Conservation (phyloP, 2,797 vertebrate genomes). For the Falco columbarius region DNA sequence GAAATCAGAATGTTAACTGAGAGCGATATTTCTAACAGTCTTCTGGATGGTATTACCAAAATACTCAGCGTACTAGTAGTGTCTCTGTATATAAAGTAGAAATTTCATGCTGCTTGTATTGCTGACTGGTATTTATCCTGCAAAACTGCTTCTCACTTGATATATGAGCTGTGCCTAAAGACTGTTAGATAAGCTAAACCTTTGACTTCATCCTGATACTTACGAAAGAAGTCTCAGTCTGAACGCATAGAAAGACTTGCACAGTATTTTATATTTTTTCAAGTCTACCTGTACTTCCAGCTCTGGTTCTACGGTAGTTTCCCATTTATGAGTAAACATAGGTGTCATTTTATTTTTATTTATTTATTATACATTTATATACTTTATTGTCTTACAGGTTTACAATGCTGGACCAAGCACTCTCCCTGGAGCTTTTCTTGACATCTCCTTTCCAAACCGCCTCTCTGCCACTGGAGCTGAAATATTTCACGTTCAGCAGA, state of each 20-base stretch:
- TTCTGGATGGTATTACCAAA: neutral
- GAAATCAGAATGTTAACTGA: neutral
- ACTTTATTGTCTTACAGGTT: slow-evolving; percentile 76
- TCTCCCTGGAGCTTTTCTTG: slow-evolving; percentile 89
- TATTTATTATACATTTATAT: neutral
- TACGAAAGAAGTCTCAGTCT: neutral
- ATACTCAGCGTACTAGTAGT: neutral
- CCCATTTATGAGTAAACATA: neutral
- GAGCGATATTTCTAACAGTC: neutral
- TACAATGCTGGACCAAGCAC: slow-evolving; percentile 97
- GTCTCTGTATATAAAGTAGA: neutral
- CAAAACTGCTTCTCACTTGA: neutral
- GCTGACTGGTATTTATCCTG: neutral
- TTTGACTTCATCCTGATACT: neutral
- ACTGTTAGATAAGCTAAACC: neutral
- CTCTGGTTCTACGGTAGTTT: neutral
- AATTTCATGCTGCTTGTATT: neutral
- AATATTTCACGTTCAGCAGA: slow-evolving; percentile 91
- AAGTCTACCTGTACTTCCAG: neutral
- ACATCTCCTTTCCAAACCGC: slow-evolving; percentile 91
- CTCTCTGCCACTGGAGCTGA: slow-evolving; percentile 88
- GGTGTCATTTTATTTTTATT: neutral
- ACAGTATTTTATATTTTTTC: neutral
- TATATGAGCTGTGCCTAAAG: neutral
- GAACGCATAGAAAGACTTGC: neutral